Evolutionary conservation across 2,888 invertebrate genomes (phyloP), one percentile per base, ranked within the genome.

Genomic region (Hermaeophaga mercurialis): DNA sequence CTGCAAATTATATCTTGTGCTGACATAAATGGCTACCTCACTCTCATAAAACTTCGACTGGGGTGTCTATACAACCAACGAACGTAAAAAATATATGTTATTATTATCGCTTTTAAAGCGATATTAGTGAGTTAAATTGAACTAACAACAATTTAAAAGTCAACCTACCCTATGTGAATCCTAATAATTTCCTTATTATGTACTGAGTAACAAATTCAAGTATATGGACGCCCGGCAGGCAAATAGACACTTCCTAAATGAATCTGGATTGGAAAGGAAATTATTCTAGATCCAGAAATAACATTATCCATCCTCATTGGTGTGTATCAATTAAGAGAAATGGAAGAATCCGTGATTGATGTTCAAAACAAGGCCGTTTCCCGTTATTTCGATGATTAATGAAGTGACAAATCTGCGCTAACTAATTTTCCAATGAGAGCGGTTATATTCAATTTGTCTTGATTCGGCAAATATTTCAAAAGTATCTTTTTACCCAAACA

Each of bases 1-100:
- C 61, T 67, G 65, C 63, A 66, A 71, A 71, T 72, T 70, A 70
- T 71, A 70, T 69, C 68, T 67, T 67, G 68, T 66, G 65, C 60
- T 61, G 65, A 59, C 53, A 57, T 60, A 62, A 60, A 57, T 59
- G 47, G 57, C 54, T 61, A 59, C 59, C 56, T 63, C 61, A 57
- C 59, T 11, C 41, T 41, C n/a, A 7, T n/a, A 19, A 41, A 41
- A 19, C 11, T 41, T 41, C 22, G 6, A 22, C 6, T 22, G 41
- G 41, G 11, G 41, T 41, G 41, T 3, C 19, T 41, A 41, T 11
- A 15, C n/a, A 1, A 17, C 38, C 12, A 4, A 11, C 11, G 11
- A 7, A 34, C 34, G 34, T 22, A 22, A 22, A n/a, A n/a, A n/a
- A n/a, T n/a, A n/a, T n/a, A n/a, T n/a, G n/a, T n/a, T n/a, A n/a